Base-by-base conservation (phyloP, 2,113 vertebrate species). In the Toxostoma redivivum region DNA sequence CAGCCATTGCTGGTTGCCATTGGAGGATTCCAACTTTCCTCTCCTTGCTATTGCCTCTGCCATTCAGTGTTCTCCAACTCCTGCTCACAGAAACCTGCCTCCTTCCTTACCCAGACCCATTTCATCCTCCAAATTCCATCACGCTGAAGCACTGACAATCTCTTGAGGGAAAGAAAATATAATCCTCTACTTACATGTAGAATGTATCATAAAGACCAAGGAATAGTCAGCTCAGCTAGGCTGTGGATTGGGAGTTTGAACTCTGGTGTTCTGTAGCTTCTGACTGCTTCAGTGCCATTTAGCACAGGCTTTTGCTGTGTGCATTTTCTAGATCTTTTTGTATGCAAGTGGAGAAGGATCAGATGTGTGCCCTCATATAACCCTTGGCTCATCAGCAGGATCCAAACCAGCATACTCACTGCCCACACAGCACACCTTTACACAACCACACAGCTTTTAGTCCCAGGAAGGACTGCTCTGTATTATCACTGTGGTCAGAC, bases 401-500 rank as follows among this genome's bases (percentile, higher is more conserved):
- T 58, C n/a, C 42, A 69, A 44, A 48, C 11, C 24, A 35, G 56
- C 80, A 48, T 7, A 4, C 4, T 19, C 14, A 7, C 11, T 51
- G 21, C 61, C 47, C 77, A 51, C 71, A 35, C 10, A 74, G 23
- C 22, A 19, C 7, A 50, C 22, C 15, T 6, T 18, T 5, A 78
- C 44, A 50, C 23, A n/a, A 22, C 2, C 37, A 24, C 11, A n/a
- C 1, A 8, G 8, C 56, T 30, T 38, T 5, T 6, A 81, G 40
- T n/a, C 11, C 54, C 2, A 0, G 37, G 37, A 21, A 44, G 37
- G n/a, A 51, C 9, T 88, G 31, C 30, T 51, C 45, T 35, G 17
- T 5, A 5, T 1, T 13, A 5, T 42, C 30, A 13, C 22, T 30
- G 12, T 1, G 2, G 1, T 15, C 45, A 12, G 21, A 47, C 20